A percentile compares a stretch with the other conserved stretches of the same genome.
Conservation (phyloP, 2,797 vertebrate genomes). For the Cryptoblepharus egeriae region DNA sequence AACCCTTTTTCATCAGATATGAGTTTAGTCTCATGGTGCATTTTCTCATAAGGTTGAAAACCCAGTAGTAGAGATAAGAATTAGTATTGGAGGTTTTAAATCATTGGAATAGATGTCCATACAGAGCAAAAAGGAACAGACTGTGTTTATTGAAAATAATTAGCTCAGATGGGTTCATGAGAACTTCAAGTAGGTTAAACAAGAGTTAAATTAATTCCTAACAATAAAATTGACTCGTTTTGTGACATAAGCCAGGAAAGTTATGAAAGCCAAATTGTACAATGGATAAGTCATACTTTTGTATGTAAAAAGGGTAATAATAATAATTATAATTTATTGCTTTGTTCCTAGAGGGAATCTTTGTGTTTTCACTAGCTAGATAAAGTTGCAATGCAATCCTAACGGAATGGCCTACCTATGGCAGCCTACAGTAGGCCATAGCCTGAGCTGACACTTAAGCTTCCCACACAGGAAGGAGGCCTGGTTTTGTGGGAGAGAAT, state of each 20-base stretch:
- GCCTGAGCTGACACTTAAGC: too few species aligned
- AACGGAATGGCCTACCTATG: too few species aligned
- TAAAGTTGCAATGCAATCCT: too few species aligned
- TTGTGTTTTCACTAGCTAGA: slow-evolving; percentile 12
- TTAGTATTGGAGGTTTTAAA: background rate
- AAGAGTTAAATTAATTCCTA: background rate
- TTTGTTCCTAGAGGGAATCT: slow-evolving; percentile 11
- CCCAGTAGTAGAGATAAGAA: background rate
- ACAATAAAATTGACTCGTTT: background rate
- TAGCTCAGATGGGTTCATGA: background rate
- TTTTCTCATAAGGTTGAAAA: background rate
- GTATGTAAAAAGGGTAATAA: slow-evolving; percentile 8
- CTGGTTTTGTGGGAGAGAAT: too few species aligned
- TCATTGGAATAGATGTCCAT: background rate
- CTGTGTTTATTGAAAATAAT: background rate
- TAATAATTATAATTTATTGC: slow-evolving; percentile 13
- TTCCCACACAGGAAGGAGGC: too few species aligned
- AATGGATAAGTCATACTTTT: background rate
- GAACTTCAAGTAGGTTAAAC: background rate
- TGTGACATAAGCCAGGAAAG: background rate
- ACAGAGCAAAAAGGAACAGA: background rate
- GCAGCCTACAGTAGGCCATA: too few species aligned
- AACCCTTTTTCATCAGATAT: background rate
- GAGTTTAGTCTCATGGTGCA: background rate
- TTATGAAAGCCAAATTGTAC: background rate